These are phyloP conservation scores for Chironomus tepperi DNA, from an alignment of 1,140 invertebrate genomes.

Conservation along the genomic window DNA sequence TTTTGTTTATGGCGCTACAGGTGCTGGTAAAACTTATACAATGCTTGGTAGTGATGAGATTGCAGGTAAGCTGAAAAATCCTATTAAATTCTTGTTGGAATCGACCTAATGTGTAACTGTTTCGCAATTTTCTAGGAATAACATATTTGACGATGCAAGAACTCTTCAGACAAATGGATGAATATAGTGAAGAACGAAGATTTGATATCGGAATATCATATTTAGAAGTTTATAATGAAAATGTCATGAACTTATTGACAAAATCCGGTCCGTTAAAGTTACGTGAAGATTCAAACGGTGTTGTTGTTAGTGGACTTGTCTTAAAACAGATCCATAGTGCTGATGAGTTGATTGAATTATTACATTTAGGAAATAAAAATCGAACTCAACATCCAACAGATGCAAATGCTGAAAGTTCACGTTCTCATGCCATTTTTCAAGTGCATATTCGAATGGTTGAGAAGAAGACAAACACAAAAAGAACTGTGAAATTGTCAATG, in stretches of 20 bases:
- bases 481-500: conserved; percentile 75
- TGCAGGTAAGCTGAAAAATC: conserved; percentile 45
- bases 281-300: conserved; percentile 74
- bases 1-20: conserved; percentile 87
- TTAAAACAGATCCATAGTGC: conserved; percentile 64
- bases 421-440: conserved; percentile 96
- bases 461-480: conserved; percentile 46
- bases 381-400: conserved; percentile 96
- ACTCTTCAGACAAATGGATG: conserved; percentile 74
- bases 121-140: conserved; percentile 46
- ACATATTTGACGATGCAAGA: conserved; percentile 87
- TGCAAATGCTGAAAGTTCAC: conserved; percentile 90
- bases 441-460: conserved; percentile 55
- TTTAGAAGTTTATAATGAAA: conserved; percentile 91
- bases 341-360: conserved; percentile 71
- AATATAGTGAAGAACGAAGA: conserved; percentile 54
- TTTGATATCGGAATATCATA: conserved; percentile 68
- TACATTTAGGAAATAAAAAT: conserved; percentile 82
- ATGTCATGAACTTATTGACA: conserved; percentile 82
- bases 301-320: conserved; percentile 79
- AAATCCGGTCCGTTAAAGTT: conserved; percentile 69
- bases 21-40: conserved; percentile 95
- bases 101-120: no score
- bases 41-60: conserved; percentile 82
- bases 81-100: not conserved